Evolutionary conservation across 2,113 vertebrate genomes (phyloP).

Genomic region (Zapus hudsonius): DNA sequence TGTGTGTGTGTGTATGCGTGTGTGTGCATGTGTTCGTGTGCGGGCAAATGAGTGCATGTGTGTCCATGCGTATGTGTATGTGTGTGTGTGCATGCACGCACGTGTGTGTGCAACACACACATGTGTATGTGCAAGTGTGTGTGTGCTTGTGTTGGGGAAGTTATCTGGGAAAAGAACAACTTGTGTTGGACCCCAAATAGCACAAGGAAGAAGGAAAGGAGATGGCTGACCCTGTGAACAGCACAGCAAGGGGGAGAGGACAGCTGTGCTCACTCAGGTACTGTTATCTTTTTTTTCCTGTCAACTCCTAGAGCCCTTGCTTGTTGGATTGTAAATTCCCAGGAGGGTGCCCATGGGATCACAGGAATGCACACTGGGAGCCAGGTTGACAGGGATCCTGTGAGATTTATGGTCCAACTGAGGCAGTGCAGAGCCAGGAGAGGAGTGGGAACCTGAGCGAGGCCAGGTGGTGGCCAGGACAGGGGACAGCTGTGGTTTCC

Average conservation of each 20-base stretch:
- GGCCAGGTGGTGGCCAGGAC: not conserved
- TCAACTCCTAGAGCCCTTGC: fast-evolving
- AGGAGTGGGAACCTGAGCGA: not conserved
- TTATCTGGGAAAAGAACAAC: not conserved
- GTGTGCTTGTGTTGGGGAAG: not conserved
- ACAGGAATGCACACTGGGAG: not conserved
- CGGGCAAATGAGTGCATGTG: no score
- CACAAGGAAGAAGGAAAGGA: not conserved
- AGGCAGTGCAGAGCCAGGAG: not conserved
- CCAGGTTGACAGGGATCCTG: not conserved
- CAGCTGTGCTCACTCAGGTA: not conserved
- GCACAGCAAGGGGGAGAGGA: not conserved
- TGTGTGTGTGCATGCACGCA: no score
- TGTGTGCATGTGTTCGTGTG: no score
- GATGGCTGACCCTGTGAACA: not conserved
- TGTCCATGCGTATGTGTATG: no score
- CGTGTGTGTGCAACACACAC: no score
- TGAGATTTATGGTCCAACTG: not conserved
- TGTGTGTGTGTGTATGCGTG: no score
- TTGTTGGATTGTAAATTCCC: not conserved
- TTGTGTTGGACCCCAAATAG: not conserved
- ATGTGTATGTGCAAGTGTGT: no score
- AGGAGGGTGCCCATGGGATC: not conserved
- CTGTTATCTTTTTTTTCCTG: no score
- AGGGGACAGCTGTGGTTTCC: not conserved